A percentile compares a stretch with the other conserved stretches of the same genome.
Evolutionary conservation across 2,888 invertebrate species (phyloP).

Genomic region (Rosalia funebris): DNA sequence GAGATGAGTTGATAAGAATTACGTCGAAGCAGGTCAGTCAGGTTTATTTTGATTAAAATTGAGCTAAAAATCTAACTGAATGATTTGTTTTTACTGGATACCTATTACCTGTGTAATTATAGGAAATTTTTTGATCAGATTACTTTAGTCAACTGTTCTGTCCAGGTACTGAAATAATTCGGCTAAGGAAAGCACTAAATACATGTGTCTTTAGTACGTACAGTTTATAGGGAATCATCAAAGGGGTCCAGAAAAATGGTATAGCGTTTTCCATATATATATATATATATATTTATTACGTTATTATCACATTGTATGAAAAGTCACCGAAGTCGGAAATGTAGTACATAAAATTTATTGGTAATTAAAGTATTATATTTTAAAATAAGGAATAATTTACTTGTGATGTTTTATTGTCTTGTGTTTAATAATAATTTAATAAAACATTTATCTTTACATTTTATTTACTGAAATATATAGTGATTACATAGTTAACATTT

Average conservation of each 20-base stretch:
- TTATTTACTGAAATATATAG: slow-evolving; percentile 54
- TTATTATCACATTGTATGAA: slow-evolving; percentile 50
- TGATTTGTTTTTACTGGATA: too few relatives aligned
- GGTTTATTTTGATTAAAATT: too few relatives aligned
- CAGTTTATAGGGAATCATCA: too few relatives aligned
- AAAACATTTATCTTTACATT: slow-evolving; percentile 47
- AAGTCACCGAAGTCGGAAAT: slow-evolving; percentile 46
- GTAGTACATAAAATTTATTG: slow-evolving; percentile 28
- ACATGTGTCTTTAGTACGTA: too few relatives aligned
- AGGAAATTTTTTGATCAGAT: too few relatives aligned
- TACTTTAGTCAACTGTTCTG: too few relatives aligned
- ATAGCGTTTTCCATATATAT: slow-evolving; percentile 9
- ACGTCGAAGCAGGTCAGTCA: too few relatives aligned
- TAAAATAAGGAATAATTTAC: slow-evolving; percentile 29
- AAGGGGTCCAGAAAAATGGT: slow-evolving; percentile 7
- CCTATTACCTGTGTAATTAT: too few relatives aligned
- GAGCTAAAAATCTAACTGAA: too few relatives aligned
- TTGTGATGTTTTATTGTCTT: slow-evolving; percentile 38
- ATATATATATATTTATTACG: slow-evolving; percentile 32
- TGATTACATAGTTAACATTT: slow-evolving; percentile 54
- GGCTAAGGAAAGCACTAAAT: too few relatives aligned
- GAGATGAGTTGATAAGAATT: too few relatives aligned
- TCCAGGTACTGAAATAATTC: too few relatives aligned
- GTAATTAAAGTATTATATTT: slow-evolving; percentile 19
- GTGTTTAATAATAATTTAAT: slow-evolving; percentile 48